These are phyloP conservation scores for Heteromyza rotundicornis DNA, from an alignment of 2,888 invertebrate genomes.

Conservation along the genomic window DNA sequence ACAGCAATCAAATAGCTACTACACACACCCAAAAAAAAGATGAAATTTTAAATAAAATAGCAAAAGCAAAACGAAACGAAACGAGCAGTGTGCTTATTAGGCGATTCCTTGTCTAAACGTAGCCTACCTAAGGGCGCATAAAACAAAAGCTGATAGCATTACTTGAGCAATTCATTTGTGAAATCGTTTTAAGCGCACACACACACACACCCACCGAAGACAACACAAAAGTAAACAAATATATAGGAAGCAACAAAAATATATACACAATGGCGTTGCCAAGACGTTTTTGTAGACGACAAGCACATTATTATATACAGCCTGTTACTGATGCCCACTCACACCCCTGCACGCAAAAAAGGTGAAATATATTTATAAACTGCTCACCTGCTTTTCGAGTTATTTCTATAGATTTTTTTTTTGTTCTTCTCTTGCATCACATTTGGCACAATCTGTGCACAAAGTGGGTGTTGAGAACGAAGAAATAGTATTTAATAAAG, in stretches of 20 bases:
- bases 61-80: background rate
- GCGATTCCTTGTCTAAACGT: slow-evolving; percentile 1
- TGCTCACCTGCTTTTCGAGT: background rate
- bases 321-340: no score
- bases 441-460: background rate
- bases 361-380: background rate
- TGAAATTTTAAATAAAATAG: no score
- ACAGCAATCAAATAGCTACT: slow-evolving; percentile 3
- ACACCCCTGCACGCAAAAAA: background rate
- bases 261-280: background rate
- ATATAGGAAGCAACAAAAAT: background rate
- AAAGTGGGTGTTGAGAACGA: background rate
- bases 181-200: background rate
- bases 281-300: background rate
- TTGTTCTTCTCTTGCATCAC: background rate
- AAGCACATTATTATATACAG: background rate
- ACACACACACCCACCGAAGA: background rate
- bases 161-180: slow-evolving; percentile 10
- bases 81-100: no score
- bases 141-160: background rate
- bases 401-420: background rate
- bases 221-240: background rate
- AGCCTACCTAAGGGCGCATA: background rate
- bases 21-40: no score
- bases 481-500: background rate